phyloP scores from a whole-genome alignment of 2,888 invertebrate genomes.

The Philopedon plagiatum region DNA sequence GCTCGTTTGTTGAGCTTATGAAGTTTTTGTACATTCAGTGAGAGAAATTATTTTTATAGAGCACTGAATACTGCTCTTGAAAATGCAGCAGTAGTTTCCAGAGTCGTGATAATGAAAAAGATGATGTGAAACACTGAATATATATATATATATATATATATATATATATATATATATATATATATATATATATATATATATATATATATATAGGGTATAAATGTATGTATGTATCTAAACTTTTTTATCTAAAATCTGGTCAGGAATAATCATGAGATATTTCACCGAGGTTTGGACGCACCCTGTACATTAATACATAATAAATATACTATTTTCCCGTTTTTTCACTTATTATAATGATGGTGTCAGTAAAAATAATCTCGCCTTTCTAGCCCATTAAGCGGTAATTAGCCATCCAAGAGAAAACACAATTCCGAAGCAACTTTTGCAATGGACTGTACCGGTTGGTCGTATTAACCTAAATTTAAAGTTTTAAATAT shows the following conservation, averaged over 20 bases:
- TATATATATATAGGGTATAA: background rate
- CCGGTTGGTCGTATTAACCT: slow-evolving; percentile 47
- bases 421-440: slow-evolving; percentile 32
- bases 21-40: background rate
- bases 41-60: background rate
- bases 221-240: too few relatives aligned
- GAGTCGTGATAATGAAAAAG: too few relatives aligned
- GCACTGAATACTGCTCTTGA: too few relatives aligned
- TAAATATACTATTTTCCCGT: background rate
- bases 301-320: background rate
- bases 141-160: background rate
- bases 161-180: background rate
- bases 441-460: slow-evolving; percentile 44
- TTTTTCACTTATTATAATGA: background rate
- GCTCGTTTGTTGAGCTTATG: background rate
- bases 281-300: too few relatives aligned
- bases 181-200: background rate
- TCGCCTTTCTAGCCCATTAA: slow-evolving; percentile 18
- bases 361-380: background rate
- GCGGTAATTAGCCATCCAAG: slow-evolving; percentile 19
- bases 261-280: too few relatives aligned
- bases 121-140: too few relatives aligned
- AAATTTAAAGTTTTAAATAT: slow-evolving; percentile 48
- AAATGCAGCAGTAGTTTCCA: too few relatives aligned
- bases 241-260: too few relatives aligned